Percentiles rank a stretch among this genome's conserved stretches.
Conservation (phyloP, 64 coral and sea anemone species). For the Catalaphyllia jardinei region DNA sequence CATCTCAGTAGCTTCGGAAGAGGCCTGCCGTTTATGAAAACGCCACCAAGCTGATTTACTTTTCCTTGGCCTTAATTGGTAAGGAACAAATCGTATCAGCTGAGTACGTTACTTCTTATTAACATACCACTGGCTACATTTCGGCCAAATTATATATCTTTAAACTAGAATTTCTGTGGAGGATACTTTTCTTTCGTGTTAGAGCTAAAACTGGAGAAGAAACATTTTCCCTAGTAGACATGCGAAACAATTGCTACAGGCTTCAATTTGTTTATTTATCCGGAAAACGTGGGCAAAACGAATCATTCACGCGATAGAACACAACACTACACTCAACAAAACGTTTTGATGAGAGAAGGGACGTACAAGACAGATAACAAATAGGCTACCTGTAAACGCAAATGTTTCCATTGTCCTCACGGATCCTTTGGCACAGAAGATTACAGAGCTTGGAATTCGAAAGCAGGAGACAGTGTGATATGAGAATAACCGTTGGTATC, state of each 20-base stretch:
- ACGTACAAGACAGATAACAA: neutral
- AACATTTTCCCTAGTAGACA: neutral
- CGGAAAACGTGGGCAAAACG: conserved; percentile 8
- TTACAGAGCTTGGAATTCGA: conserved; percentile 11
- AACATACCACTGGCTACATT: neutral
- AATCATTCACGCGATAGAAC: neutral
- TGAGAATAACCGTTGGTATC: neutral
- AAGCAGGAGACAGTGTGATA: neutral
- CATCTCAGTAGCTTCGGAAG: conserved; percentile 75
- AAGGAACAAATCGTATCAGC: neutral
- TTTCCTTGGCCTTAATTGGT: conserved; percentile 73
- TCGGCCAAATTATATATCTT: neutral
- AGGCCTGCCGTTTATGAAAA: conserved; percentile 93
- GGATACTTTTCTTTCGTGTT: neutral
- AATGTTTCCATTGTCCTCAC: conserved; percentile 28
- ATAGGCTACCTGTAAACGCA: conserved; percentile 37
- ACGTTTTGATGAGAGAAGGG: no score
- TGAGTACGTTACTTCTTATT: neutral
- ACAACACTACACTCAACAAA: neutral
- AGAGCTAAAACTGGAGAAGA: neutral
- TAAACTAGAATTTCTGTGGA: neutral
- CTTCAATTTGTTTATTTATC: neutral
- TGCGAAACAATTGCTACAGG: neutral
- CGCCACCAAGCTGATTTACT: conserved; percentile 89
- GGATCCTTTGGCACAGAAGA: neutral